phyloP scores from a whole-genome alignment of 1,140 invertebrate species.

The Cotesia typhae region DNA sequence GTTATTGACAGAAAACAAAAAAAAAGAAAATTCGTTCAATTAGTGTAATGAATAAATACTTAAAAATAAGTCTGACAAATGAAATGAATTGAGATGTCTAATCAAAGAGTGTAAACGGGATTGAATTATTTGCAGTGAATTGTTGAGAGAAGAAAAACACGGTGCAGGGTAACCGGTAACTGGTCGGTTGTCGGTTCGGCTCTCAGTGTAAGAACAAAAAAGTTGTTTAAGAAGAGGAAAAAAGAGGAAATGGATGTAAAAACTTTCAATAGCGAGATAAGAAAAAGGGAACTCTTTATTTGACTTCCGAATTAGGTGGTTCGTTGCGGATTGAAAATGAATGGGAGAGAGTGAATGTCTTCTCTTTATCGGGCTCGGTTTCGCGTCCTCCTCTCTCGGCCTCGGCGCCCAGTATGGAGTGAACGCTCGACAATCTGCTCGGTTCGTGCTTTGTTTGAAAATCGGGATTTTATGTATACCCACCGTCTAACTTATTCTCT shows the following conservation, averaged over 20 bases:
- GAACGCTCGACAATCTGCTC: constrained; percentile 20
- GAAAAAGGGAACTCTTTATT: constrained; percentile 46
- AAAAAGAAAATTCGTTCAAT: neutral
- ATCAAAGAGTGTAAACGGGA: neutral
- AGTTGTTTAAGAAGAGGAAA: constrained; percentile 5
- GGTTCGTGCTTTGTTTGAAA: constrained; percentile 56
- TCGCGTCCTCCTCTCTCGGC: neutral
- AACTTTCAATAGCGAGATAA: constrained; percentile 20
- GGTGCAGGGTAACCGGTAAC: neutral
- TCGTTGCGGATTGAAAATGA: constrained; percentile 44
- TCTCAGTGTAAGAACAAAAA: neutral
- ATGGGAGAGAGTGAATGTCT: constrained; percentile 28
- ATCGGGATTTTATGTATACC: constrained; percentile 46
- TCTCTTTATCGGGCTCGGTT: constrained; percentile 7
- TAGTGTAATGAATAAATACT: constrained; percentile 6
- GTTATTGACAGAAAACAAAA: too few species aligned
- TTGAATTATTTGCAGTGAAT: constrained; percentile 16
- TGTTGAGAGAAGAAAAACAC: neutral
- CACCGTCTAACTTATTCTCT: constrained; percentile 48
- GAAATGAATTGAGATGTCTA: neutral
- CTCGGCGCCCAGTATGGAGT: neutral
- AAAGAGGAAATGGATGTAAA: neutral
- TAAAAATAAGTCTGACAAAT: neutral
- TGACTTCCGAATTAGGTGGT: constrained; percentile 52
- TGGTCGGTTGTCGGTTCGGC: neutral